Percentiles rank a stretch among this genome's conserved stretches.
These are phyloP conservation scores for Argentina silus DNA, from an alignment of 2,797 vertebrate species.

Conservation along the genomic window DNA sequence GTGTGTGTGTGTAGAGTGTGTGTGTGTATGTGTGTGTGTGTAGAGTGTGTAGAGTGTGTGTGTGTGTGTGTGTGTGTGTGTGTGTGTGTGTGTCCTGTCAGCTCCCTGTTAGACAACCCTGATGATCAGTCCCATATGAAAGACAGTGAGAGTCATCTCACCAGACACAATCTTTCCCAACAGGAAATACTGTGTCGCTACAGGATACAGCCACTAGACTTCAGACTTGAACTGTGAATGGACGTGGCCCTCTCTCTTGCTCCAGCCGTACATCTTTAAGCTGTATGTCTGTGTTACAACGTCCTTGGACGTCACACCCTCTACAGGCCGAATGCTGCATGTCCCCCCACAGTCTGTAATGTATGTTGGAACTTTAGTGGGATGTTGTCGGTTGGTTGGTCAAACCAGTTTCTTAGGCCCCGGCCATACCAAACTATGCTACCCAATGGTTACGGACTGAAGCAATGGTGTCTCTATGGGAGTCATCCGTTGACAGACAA, in stretches of 20 bases:
- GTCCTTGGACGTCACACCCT: too few relatives aligned
- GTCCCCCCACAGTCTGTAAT: too few relatives aligned
- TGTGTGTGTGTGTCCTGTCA: conserved; percentile 46
- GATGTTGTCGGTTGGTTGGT: not conserved
- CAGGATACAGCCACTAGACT: not conserved
- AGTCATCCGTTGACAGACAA: too few relatives aligned
- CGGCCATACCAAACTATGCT: too few relatives aligned
- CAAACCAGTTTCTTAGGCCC: too few relatives aligned
- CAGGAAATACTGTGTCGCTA: conserved; percentile 47
- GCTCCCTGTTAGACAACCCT: conserved; percentile 48
- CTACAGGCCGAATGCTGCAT: too few relatives aligned
- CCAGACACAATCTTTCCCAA: conserved; percentile 46
- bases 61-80: conserved; percentile 3
- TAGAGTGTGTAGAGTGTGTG: conserved; percentile 7
- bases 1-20: conserved; percentile 5
- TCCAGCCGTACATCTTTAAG: not conserved
- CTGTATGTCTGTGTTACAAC: too few relatives aligned
- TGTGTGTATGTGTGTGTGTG: conserved; percentile 24
- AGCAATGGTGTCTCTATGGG: too few relatives aligned
- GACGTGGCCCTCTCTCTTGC: not conserved
- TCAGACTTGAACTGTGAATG: not conserved
- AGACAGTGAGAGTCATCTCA: conserved; percentile 41
- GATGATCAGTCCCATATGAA: conserved; percentile 52
- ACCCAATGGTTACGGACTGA: too few relatives aligned
- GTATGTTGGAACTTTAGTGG: not conserved